These are phyloP conservation scores for Tetranychus piercei DNA, from an alignment of 2,888 invertebrate genomes.

Conservation along the genomic window DNA sequence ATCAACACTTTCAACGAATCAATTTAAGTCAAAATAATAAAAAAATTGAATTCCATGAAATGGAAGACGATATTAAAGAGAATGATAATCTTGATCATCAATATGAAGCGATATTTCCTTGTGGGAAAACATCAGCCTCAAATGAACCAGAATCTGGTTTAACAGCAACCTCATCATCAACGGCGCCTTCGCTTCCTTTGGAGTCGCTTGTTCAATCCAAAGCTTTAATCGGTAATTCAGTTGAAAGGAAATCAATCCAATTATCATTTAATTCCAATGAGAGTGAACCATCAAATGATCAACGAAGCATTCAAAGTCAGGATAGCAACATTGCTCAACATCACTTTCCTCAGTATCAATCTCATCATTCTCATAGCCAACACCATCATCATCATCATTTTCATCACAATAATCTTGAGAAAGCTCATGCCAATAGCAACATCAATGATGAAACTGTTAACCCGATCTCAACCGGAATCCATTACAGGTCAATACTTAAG, in stretches of 20 bases:
- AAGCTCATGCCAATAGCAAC: background rate
- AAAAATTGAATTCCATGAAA: background rate
- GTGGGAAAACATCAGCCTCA: background rate
- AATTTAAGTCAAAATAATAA: background rate
- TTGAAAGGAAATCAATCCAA: background rate
- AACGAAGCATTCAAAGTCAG: background rate
- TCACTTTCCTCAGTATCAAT: background rate
- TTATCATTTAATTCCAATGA: background rate
- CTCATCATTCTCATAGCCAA: background rate
- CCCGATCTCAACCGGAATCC: constrained; percentile 1
- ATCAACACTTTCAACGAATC: background rate
- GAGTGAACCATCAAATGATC: background rate
- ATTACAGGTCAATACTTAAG: background rate
- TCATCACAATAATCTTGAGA: background rate
- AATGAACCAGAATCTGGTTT: background rate
- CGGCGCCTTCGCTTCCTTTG: background rate
- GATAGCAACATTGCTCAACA: background rate
- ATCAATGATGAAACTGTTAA: background rate
- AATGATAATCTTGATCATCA: background rate
- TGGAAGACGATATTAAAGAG: background rate
- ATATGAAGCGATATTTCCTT: background rate
- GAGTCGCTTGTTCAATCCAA: background rate
- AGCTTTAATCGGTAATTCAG: background rate
- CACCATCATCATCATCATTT: too few relatives aligned
- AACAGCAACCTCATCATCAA: background rate